phyloP scores from a whole-genome alignment of 2,888 invertebrate species.

The Conomelus anceps region DNA sequence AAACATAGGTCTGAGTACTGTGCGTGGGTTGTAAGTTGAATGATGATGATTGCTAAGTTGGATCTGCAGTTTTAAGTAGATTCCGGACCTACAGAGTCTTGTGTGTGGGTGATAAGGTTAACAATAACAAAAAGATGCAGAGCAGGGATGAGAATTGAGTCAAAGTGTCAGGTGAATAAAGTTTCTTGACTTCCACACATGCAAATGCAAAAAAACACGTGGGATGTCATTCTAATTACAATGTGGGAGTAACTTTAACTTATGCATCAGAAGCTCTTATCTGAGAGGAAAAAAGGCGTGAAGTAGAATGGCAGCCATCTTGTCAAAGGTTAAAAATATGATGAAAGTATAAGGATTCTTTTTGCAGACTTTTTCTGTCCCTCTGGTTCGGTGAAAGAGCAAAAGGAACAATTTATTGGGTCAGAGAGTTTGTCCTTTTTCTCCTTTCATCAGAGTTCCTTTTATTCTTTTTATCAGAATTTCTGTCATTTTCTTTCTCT shows the following conservation, averaged over 20 bases:
- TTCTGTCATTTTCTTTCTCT: no score
- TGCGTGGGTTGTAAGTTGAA: no score
- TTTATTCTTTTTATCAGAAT: no score
- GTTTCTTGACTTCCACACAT: background rate
- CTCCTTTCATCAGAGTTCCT: no score
- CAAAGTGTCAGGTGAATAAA: no score
- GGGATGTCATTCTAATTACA: background rate
- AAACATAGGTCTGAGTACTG: no score
- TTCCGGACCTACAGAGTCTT: no score
- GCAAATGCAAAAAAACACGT: background rate
- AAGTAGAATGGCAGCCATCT: background rate
- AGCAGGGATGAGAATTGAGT: no score
- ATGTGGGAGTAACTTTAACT: background rate
- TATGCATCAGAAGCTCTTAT: background rate
- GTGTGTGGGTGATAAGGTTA: no score
- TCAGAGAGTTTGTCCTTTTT: background rate
- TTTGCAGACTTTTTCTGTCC: background rate
- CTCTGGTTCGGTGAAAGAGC: background rate
- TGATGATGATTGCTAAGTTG: no score
- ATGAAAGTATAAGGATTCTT: background rate
- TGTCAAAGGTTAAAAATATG: background rate
- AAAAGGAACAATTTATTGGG: background rate
- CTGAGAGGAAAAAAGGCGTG: background rate
- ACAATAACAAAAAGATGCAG: no score
- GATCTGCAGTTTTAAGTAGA: no score